Base-by-base conservation (phyloP, 2,113 vertebrate species). In the Rhizomys pruinosus region DNA sequence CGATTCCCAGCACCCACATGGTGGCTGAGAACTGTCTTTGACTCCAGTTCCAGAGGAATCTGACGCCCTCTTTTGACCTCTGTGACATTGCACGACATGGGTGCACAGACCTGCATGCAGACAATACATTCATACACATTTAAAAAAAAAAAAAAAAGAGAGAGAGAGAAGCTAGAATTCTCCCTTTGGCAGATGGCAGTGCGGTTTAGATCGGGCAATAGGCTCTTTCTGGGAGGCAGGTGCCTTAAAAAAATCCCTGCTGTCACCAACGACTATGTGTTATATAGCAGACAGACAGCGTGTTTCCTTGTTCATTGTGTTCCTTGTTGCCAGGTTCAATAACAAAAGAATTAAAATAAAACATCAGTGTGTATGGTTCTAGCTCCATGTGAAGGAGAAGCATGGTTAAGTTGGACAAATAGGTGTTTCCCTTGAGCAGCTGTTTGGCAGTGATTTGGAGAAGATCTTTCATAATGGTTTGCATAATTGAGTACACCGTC, bases 401-500 rank as follows among this genome's bases (percentile, higher is more conserved):
- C 23, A 89, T n/a, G 9, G 29, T 44, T 91, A 52, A 73, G 9
- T 63, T n/a, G 78, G 47, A 55, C 34, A 39, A 79, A 66, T 39
- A 88, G 74, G 73, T 66, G 68, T 69, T 97, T 80, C 63, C 44
- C 57, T 42, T 69, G 73, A 77, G 44, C 29, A 85, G 59, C 61
- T 47, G 25, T 64, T 87, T 95, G 91, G 91, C 91, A 97, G 87
- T 42, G 23, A 5, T 23, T 69, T 84, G 23, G 20, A 89, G 63
- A 87, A 84, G 34, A 68, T 57, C 78, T 92, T 91, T 86, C 87
- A 95, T 95, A 69, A 86, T 89, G 84, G 37, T 86, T 74, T 93
- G 94, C 94, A 72, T 95, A 92, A 90, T 84, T 87, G 27, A 79
- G 44, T 91, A 87, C 88, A 89, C 92, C 84, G 64, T 91, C 52